phyloP scores from a whole-genome alignment of 2,888 invertebrate genomes.

The Drosophila recens region DNA sequence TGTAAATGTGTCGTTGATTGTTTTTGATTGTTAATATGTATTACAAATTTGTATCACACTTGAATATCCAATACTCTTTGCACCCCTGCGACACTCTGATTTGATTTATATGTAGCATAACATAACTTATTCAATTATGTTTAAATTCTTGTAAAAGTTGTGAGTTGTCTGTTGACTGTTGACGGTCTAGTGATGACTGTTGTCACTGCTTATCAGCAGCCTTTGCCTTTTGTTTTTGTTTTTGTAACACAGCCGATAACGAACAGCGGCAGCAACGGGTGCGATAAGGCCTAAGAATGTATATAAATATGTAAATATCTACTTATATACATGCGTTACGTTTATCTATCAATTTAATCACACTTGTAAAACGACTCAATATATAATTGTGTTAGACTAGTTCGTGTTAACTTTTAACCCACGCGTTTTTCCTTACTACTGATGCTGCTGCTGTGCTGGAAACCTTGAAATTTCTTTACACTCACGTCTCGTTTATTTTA shows the following conservation, averaged over 20 bases:
- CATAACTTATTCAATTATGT: slow-evolving; percentile 54
- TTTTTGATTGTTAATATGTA: slow-evolving; percentile 20
- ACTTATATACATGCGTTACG: background rate
- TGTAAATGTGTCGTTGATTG: slow-evolving; percentile 2
- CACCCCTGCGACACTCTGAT: slow-evolving; percentile 31
- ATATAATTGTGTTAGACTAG: slow-evolving; percentile 25
- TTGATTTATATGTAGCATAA: slow-evolving; percentile 62
- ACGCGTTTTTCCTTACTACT: slow-evolving; percentile 27
- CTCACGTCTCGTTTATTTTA: slow-evolving; percentile 44
- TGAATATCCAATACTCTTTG: slow-evolving; percentile 56
- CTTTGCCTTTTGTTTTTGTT: slow-evolving; percentile 49
- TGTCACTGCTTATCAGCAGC: slow-evolving; percentile 56
- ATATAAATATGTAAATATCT: slow-evolving; percentile 12
- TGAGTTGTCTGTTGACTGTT: slow-evolving; percentile 40
- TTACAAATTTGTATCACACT: slow-evolving; percentile 41
- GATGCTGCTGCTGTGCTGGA: slow-evolving; percentile 36
- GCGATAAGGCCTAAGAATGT: slow-evolving; percentile 39
- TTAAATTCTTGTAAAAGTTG: slow-evolving; percentile 14
- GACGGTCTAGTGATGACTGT: slow-evolving; percentile 40
- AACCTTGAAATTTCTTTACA: slow-evolving; percentile 70
- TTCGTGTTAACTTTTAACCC: slow-evolving; percentile 27
- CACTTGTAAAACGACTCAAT: slow-evolving; percentile 34
- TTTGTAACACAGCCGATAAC: slow-evolving; percentile 45
- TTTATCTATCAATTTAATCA: no score
- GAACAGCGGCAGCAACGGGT: slow-evolving; percentile 23